Evolutionary conservation across 2,797 vertebrate species (phyloP), one percentile per base, ranked within the genome.

Genomic region (Poeciliopsis presidionis): DNA sequence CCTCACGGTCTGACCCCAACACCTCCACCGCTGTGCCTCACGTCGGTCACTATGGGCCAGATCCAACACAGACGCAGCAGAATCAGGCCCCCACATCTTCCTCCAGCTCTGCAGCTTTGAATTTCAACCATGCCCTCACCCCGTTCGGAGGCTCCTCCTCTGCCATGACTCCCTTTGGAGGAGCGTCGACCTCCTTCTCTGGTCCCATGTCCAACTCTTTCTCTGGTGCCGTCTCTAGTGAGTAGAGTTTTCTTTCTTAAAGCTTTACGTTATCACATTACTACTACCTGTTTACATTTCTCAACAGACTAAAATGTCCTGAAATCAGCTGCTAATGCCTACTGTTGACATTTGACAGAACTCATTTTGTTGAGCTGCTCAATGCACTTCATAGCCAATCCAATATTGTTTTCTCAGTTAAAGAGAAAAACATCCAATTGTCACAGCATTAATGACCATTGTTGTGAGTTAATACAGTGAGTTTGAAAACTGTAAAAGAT

Each of bases 151-250:
- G 97, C 14, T 84, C 93, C 81, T 96, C 97, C 2, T 95, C 97
- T 33, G 95, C 93, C 81, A 98, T 98, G 84, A 97, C 97, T 73
- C 97, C 97, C 11, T 99, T 99, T 83, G 97, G 97, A 83, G 97
- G 97, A 86, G 94, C 96, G n/a, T 96, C 97, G 5, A 96, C 96
- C 67, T 96, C 97, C 18, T 98, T 98, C 94, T 94, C 96, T 25
- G 94, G 96, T 61, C 93, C 96, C 49, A 95, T 96, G 90, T 96
- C 96, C 91, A 97, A 93, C 95, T 94, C 97, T 7, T 98, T 98
- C 94, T 96, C 97, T 81, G 94, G 96, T 79, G 94, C 95, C 67
- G 95, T 98, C 93, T 97, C 97, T 90, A 96, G 98, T 99, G 84
- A 92, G 92, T 90, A 30, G 11, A n/a, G 25, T 45, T 69, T 69